phyloP scores from a whole-genome alignment of 2,797 vertebrate species.

The Perodicticus potto region DNA sequence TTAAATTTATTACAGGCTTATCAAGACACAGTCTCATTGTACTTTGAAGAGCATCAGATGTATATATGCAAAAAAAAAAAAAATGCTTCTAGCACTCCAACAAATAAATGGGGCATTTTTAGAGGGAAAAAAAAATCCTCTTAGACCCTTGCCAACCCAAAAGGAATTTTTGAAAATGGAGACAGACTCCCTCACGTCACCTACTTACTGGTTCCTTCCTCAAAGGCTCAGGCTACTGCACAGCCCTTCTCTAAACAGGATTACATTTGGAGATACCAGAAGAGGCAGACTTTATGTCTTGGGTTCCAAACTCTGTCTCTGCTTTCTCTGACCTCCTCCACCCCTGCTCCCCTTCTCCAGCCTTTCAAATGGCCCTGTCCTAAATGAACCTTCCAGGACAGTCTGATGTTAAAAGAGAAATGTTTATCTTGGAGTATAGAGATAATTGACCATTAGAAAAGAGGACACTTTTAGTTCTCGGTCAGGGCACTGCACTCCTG shows the following conservation, averaged over 20 bases:
- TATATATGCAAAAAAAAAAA: background rate
- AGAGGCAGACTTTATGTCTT: background rate
- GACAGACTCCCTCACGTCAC: background rate
- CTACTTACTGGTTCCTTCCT: background rate
- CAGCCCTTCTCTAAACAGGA: rapidly evolving
- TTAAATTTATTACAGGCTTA: background rate
- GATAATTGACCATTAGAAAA: constrained; percentile 76
- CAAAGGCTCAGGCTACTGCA: background rate
- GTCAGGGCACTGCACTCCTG: background rate
- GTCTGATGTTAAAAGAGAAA: background rate
- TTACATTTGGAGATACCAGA: background rate
- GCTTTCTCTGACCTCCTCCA: background rate
- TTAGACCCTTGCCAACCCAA: background rate
- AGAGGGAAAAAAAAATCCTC: rapidly evolving
- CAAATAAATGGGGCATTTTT: constrained; percentile 66
- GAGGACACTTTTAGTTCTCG: constrained; percentile 61
- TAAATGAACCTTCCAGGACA: constrained; percentile 54
- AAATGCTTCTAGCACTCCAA: background rate
- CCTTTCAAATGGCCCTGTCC: background rate
- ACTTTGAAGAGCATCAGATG: background rate
- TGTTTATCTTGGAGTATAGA: constrained; percentile 25
- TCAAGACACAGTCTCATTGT: background rate
- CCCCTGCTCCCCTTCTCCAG: rapidly evolving
- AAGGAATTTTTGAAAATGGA: background rate
- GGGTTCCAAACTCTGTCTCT: constrained; percentile 33